phyloP scores from a whole-genome alignment of 2,113 vertebrate genomes.

The Pantherophis guttatus region DNA sequence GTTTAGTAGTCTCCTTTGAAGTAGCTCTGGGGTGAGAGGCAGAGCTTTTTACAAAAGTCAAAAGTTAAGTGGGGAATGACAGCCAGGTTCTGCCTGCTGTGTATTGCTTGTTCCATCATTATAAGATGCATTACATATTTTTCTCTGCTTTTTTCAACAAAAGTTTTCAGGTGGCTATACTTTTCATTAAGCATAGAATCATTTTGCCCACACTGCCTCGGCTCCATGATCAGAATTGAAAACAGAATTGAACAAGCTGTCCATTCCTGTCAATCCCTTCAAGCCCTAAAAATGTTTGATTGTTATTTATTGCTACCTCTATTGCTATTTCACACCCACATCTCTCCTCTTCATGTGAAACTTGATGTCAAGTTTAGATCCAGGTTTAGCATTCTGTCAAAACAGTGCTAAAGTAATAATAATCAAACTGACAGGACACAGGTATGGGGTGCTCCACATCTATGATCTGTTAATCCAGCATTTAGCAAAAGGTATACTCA shows the following conservation, averaged over 20 bases:
- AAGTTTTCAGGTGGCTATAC: neutral
- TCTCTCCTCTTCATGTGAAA: neutral
- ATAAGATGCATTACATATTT: neutral
- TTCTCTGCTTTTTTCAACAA: neutral
- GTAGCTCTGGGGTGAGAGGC: neutral
- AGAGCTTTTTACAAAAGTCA: neutral
- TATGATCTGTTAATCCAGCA: neutral
- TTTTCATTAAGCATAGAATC: neutral
- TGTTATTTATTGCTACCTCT: neutral
- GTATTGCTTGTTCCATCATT: neutral
- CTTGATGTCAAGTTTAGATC: neutral
- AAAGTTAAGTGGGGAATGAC: neutral
- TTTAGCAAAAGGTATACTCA: neutral
- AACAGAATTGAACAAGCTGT: neutral
- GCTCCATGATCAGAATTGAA: neutral
- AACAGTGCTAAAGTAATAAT: neutral
- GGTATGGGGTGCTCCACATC: neutral
- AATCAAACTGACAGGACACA: neutral
- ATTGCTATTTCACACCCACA: neutral
- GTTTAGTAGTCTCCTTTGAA: neutral
- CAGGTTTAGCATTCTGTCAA: neutral
- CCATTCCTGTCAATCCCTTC: neutral
- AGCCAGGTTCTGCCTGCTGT: neutral
- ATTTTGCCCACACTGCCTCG: neutral
- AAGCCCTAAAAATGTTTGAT: neutral